phyloP scores from a whole-genome alignment of 2,797 vertebrate genomes.

The Bryconaethiops microstoma region DNA sequence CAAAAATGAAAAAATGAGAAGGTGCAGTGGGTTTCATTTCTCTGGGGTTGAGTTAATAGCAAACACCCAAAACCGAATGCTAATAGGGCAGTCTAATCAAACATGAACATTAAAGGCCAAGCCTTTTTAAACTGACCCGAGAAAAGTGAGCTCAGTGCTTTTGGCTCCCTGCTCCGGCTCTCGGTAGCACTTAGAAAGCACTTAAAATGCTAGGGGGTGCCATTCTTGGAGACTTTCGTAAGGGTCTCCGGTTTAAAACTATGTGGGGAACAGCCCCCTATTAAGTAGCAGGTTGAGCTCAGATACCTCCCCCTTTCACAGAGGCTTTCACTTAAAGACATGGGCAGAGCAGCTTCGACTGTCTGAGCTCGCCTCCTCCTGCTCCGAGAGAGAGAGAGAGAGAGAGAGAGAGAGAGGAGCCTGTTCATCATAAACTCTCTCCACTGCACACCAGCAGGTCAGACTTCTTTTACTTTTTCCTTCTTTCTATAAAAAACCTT shows the following conservation, averaged over 20 bases:
- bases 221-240: slow-evolving; percentile 88
- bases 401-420: neutral
- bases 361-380: neutral
- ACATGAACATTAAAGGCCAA: neutral
- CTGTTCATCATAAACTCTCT: neutral
- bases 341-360: slow-evolving; percentile 49
- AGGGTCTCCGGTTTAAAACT: slow-evolving; percentile 82
- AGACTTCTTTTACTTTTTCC: neutral
- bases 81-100: neutral
- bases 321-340: slow-evolving; percentile 82
- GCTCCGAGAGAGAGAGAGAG: neutral
- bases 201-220: slow-evolving; percentile 75
- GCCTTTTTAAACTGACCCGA: neutral
- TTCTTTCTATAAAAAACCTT: neutral
- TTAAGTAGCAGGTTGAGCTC: slow-evolving; percentile 92
- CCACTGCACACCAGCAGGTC: slow-evolving; percentile 3
- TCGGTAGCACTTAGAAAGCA: slow-evolving; percentile 61
- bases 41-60: neutral
- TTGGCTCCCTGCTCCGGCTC: neutral
- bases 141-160: neutral
- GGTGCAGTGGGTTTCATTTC: neutral
- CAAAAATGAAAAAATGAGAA: neutral
- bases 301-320: slow-evolving; percentile 90
- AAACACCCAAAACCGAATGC: neutral
- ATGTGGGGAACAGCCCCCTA: slow-evolving; percentile 91